A percentile compares a stretch with the other conserved stretches of the same genome.
phyloP scores from a whole-genome alignment of 2,888 invertebrate species.

The Pyrgus malvae region DNA sequence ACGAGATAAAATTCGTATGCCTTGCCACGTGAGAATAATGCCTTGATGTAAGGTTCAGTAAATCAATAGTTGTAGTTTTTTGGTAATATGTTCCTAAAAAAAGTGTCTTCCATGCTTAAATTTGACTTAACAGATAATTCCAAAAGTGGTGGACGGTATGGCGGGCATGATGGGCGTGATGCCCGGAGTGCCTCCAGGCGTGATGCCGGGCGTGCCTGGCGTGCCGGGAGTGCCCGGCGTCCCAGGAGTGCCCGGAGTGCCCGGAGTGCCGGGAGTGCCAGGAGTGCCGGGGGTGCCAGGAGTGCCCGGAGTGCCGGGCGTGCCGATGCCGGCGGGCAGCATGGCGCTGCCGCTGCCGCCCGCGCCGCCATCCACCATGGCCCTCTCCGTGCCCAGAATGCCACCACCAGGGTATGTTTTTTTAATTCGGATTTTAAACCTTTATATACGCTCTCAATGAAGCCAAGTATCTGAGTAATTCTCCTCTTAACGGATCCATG shows the following conservation, averaged over 20 bases:
- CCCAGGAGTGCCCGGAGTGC: constrained; percentile 28
- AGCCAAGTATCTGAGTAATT: no score
- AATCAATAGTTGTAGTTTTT: no score
- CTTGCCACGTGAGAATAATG: no score
- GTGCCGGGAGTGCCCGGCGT: constrained; percentile 28
- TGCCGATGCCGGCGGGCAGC: constrained; percentile 33
- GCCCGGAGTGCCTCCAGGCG: constrained; percentile 12
- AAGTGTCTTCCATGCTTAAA: no score
- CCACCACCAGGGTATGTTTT: constrained; percentile 59
- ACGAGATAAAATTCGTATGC: no score
- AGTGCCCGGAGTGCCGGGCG: constrained; percentile 21
- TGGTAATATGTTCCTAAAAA: no score
- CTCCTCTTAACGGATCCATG: no score
- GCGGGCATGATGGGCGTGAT: constrained; percentile 36
- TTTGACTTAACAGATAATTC: constrained; percentile 55
- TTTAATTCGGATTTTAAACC: no score
- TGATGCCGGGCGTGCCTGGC: constrained; percentile 41
- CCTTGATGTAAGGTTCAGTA: no score
- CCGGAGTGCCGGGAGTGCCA: constrained; percentile 25
- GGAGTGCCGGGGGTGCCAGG: constrained; percentile 20
- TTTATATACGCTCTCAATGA: no score
- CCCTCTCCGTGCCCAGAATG: constrained; percentile 50
- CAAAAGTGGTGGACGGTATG: constrained; percentile 66
- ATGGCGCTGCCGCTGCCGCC: constrained; percentile 28
- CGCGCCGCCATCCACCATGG: constrained; percentile 35